Conservation (phyloP, 2,888 invertebrate genomes). For the Conchocele bisecta region DNA sequence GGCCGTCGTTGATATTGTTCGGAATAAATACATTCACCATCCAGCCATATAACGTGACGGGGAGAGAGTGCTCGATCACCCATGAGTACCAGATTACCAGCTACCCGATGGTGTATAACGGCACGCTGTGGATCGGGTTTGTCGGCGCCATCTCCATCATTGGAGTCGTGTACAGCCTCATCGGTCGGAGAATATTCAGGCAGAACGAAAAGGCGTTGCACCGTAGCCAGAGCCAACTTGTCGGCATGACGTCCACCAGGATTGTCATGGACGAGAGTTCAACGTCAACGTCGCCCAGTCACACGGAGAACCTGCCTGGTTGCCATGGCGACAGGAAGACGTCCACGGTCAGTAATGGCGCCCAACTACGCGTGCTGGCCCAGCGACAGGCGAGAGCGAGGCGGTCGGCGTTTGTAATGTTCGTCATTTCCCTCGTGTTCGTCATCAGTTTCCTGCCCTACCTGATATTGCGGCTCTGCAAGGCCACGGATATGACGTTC, state of each 20-base stretch:
- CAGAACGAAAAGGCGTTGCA: conserved; percentile 17
- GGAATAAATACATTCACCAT: conserved; percentile 30
- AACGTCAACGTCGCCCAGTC: too few relatives aligned
- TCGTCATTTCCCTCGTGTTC: conserved; percentile 59
- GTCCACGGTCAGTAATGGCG: neutral
- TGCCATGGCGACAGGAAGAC: neutral
- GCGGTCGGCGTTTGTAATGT: conserved; percentile 64
- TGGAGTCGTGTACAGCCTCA: conserved; percentile 26
- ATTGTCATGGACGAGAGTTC: too few relatives aligned
- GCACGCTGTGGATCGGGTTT: conserved; percentile 38
- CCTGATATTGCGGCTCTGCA: conserved; percentile 45
- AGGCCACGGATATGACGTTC: conserved; percentile 41
- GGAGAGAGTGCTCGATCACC: conserved; percentile 36
- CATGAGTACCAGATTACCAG: conserved; percentile 32
- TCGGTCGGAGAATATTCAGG: conserved; percentile 26
- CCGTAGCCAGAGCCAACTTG: neutral
- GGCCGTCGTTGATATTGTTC: conserved; percentile 46
- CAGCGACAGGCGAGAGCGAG: conserved; percentile 31
- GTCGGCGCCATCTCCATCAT: conserved; percentile 16
- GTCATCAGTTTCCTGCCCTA: conserved; percentile 59
- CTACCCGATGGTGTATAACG: conserved; percentile 23
- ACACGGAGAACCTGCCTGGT: too few relatives aligned
- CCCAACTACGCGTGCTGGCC: neutral
- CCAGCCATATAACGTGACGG: conserved; percentile 27
- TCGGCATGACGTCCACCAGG: neutral